Evolutionary conservation across 2,888 invertebrate genomes (phyloP).

Genomic region (Caenorhabditis doughertyi): DNA sequence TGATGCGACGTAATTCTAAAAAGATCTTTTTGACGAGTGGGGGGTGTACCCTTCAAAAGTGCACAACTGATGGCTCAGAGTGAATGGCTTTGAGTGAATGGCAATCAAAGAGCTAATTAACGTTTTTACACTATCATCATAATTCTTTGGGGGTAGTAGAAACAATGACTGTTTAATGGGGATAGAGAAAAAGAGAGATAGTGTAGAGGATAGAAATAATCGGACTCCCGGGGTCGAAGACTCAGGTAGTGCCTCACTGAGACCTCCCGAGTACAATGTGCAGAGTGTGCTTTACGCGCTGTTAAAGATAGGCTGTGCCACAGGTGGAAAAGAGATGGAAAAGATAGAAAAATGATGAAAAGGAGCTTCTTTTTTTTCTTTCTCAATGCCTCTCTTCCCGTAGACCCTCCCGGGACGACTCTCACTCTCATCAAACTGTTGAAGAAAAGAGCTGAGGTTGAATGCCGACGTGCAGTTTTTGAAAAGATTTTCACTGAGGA

Average conservation of each 20-base stretch:
- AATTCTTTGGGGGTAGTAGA: constrained; percentile 14
- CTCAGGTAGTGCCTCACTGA: constrained; percentile 45
- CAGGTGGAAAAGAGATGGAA: constrained; percentile 47
- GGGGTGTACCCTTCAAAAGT: constrained; percentile 2
- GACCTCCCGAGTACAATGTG: constrained; percentile 61
- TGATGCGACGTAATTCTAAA: constrained; percentile 11
- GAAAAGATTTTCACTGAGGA: constrained; percentile 29
- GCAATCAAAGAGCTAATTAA: constrained; percentile 39
- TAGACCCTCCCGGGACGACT: constrained; percentile 40
- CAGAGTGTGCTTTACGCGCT: constrained; percentile 54
- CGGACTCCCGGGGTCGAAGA: constrained; percentile 21
- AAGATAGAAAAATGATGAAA: constrained; percentile 26
- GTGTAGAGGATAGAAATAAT: constrained; percentile 5
- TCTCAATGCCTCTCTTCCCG: neutral
- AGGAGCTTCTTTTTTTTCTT: constrained; percentile 33
- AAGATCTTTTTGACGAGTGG: neutral
- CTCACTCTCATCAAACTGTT: constrained; percentile 51
- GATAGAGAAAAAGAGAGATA: neutral
- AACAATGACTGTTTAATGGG: constrained; percentile 28
- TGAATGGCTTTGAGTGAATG: too few relatives aligned
- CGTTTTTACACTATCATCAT: constrained; percentile 42
- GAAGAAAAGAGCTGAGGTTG: constrained; percentile 50
- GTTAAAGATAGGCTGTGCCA: constrained; percentile 62
- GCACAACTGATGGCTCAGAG: constrained; percentile 12
- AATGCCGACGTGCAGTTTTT: constrained; percentile 54